These are phyloP conservation scores for Drosophila mercatorum DNA, from an alignment of 2,888 invertebrate genomes.

Conservation along the genomic window DNA sequence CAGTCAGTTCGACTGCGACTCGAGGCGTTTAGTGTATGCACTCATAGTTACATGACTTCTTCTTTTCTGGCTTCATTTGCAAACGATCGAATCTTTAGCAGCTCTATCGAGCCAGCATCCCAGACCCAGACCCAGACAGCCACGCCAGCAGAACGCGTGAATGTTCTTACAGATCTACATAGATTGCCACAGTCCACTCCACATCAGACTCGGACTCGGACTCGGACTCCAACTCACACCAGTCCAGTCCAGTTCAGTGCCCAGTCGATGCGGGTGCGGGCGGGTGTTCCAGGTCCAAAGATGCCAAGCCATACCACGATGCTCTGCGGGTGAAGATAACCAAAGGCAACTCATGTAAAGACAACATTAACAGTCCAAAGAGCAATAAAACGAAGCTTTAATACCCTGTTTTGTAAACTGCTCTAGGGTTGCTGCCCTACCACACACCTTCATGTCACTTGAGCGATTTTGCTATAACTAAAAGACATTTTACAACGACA, in stretches of 20 bases:
- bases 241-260: conserved; percentile 13
- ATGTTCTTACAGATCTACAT: conserved; percentile 32
- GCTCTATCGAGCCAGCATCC: conserved; percentile 30
- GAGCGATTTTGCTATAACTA: background rate
- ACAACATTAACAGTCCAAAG: conserved; percentile 11
- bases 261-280: conserved; percentile 43
- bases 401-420: conserved; percentile 28
- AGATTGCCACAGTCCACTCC: conserved; percentile 32
- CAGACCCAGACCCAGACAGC: conserved; percentile 8
- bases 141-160: conserved; percentile 38
- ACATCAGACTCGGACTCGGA: background rate
- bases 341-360: conserved; percentile 10
- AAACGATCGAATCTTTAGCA: conserved; percentile 46
- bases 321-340: conserved; percentile 39
- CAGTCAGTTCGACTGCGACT: conserved; percentile 11
- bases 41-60: conserved; percentile 42
- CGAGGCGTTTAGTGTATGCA: conserved; percentile 46
- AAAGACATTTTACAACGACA: background rate
- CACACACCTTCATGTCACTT: background rate
- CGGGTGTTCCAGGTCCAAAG: conserved; percentile 7
- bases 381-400: background rate
- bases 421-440: background rate
- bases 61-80: conserved; percentile 46
- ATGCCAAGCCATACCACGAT: conserved; percentile 27
- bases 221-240: background rate